Evolutionary conservation across 2,113 vertebrate species (phyloP), one percentile per base, ranked within the genome.

Genomic region (Triplophysa rosa): DNA sequence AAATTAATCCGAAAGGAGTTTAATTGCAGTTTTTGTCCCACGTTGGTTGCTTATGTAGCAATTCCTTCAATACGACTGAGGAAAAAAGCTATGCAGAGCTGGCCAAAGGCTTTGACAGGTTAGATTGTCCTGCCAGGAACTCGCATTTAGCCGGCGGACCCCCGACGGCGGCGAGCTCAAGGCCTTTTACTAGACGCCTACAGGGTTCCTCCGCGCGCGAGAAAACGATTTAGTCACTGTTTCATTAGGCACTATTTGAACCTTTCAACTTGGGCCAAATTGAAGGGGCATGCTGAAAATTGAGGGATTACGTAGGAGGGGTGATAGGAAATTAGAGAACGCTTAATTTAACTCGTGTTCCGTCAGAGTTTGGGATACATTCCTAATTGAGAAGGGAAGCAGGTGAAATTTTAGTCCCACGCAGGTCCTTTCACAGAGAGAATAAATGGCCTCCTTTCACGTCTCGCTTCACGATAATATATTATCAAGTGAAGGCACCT

Each of bases 261-360:
- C 96, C 96, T 95, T 96, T 96, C 96, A 97, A 96, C 94, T 94
- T 94, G 92, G 92, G 95, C 93, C 96, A 95, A 98, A 98, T 98
- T 96, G 95, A 96, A 90, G 94, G 95, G 93, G 90, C 92, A 94
- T 89, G 84, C 90, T 94, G 92, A 93, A 95, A 96, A 95, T 95
- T 94, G 91, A 91, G 87, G 95, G 96, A 97, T 97, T 97, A 96
- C 88, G 94, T 92, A 90, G 94, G 93, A 95, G 94, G 95, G 93
- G 92, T 93, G 94, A 93, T 94, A 95, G 95, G 93, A 95, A 96
- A 98, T 97, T 97, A 98, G 94, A 85, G 68, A 94, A 97, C 94
- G 96, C 93, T 97, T 97, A 98, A 99, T 99, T 98, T 96, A 98
- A 98, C 96, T 95, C 94, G 94, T 94, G 95, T 94, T 97, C 95